Evolutionary conservation across 1,140 invertebrate genomes (phyloP), one percentile per base, ranked within the genome.

Genomic region (Heliconius melpomene): DNA sequence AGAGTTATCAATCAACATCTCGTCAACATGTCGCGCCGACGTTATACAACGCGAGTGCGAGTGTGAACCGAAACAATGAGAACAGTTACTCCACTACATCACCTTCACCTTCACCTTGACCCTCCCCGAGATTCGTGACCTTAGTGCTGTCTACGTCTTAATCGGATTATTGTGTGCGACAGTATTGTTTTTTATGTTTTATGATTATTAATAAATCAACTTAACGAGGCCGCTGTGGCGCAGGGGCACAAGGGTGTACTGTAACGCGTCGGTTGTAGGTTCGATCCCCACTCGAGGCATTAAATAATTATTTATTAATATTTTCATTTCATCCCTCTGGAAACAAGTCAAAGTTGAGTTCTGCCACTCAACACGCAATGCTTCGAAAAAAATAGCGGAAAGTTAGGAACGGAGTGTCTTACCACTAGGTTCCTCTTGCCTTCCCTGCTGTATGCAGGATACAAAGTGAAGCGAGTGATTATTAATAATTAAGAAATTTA

Each of bases 31-130:
- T 66, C 60, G 29, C 26, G 26, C 23, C 9, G 23, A 16, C 54
- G n/a, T 11, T 52, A 60, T 3, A 7, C 23, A 66, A 66, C 60
- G 9, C 26, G 29, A 9, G n/a, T 29, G 60, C 26, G 3, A 66
- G 60, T 66, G 60, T 16, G 60, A 29, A 66, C 23, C 60, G 26
- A 66, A 66, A 66, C 60, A 66, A 66, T 66, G 60, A 66, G 60
- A 66, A 66, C 60, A 66, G 60, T 66, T 66, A 66, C 60, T 66
- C 26, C 60, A 66, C 60, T 26, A 29, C 60, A 13, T 29, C 60
- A 66, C 60, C 60, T 29, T 66, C 26, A 66, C 23, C 40, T 46
- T 46, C 13, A 46, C 60, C 60, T 66, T 66, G 60, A 66, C 60
- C 60, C 11, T 29, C 60, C 26, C 0, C 26, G 54, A 60, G 54